These are phyloP conservation scores for Sparidentex hasta DNA, from an alignment of 2,797 vertebrate genomes.

Conservation along the genomic window DNA sequence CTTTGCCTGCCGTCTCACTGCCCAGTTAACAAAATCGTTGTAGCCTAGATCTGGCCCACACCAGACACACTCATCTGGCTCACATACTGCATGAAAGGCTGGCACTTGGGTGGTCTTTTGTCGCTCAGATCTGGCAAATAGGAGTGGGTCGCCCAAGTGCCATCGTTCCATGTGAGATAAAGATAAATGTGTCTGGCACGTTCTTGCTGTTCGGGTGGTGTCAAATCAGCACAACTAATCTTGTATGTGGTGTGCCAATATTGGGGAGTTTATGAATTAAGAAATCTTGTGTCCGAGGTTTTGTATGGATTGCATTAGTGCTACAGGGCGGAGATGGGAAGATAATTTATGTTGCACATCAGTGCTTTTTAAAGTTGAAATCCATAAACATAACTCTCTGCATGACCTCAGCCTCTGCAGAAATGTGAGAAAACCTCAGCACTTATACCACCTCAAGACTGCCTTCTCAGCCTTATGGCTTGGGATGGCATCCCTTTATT, in stretches of 20 bases:
- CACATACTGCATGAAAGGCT: too few species aligned
- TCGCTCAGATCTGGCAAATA: too few species aligned
- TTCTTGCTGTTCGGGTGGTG: neutral
- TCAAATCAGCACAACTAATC: neutral
- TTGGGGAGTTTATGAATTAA: neutral
- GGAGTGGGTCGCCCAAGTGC: too few species aligned
- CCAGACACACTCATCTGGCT: too few species aligned
- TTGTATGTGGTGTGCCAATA: neutral
- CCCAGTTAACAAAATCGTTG: too few species aligned
- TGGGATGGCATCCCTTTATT: slow-evolving; percentile 34
- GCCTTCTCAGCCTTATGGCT: slow-evolving; percentile 11
- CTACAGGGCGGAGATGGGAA: neutral
- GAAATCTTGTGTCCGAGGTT: neutral
- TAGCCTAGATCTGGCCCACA: too few species aligned
- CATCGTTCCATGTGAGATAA: too few species aligned
- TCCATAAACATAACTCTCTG: slow-evolving; percentile 24
- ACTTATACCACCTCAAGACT: slow-evolving; percentile 16
- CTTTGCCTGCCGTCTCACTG: neutral
- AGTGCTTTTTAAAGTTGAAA: slow-evolving; percentile 33
- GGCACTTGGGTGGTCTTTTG: too few species aligned
- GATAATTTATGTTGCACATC: slow-evolving; percentile 1
- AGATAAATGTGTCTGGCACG: too few species aligned
- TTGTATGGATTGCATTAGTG: neutral
- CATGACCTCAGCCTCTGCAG: slow-evolving; percentile 18
- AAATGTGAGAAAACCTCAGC: slow-evolving; percentile 29